Evolutionary conservation across 2,888 invertebrate species (phyloP).

Genomic region (Theretra japonica): DNA sequence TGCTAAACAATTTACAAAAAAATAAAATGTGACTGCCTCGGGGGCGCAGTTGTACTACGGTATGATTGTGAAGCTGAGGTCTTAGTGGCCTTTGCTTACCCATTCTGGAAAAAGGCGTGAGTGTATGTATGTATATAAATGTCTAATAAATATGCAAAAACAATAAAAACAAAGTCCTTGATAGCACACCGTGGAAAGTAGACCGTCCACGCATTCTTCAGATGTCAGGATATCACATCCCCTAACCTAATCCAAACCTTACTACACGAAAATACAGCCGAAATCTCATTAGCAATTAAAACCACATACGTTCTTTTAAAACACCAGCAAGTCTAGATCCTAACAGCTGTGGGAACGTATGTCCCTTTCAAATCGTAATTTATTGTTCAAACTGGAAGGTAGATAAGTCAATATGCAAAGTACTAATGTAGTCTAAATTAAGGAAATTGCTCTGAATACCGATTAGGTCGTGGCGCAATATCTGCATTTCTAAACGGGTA

Average conservation of each 20-base stretch:
- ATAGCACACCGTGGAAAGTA: constrained; percentile 62
- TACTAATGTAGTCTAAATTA: constrained; percentile 7
- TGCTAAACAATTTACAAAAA: too few species aligned
- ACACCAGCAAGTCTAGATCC: constrained; percentile 53
- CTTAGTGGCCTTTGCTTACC: too few species aligned
- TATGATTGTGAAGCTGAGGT: too few species aligned
- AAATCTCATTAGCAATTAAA: constrained; percentile 30
- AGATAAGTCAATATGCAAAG: constrained; percentile 43
- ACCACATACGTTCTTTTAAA: constrained; percentile 27
- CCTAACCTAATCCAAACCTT: constrained; percentile 36
- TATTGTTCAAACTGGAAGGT: constrained; percentile 45
- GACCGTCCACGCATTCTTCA: constrained; percentile 68
- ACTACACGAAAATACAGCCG: constrained; percentile 28
- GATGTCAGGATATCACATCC: constrained; percentile 49
- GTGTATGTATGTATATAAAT: too few species aligned
- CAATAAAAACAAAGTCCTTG: constrained; percentile 55
- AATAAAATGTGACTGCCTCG: too few species aligned
- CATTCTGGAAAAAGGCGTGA: too few species aligned
- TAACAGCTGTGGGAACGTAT: constrained; percentile 74
- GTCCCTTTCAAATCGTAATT: constrained; percentile 69
- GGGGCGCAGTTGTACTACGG: too few species aligned
- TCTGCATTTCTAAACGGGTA: neutral
- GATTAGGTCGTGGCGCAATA: constrained; percentile 4
- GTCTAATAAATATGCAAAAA: constrained; percentile 9
- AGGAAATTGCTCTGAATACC: constrained; percentile 18